Percentiles rank a stretch among this genome's conserved stretches.
Evolutionary conservation across 1,140 invertebrate species (phyloP).

Genomic region (Drosophila sp.): DNA sequence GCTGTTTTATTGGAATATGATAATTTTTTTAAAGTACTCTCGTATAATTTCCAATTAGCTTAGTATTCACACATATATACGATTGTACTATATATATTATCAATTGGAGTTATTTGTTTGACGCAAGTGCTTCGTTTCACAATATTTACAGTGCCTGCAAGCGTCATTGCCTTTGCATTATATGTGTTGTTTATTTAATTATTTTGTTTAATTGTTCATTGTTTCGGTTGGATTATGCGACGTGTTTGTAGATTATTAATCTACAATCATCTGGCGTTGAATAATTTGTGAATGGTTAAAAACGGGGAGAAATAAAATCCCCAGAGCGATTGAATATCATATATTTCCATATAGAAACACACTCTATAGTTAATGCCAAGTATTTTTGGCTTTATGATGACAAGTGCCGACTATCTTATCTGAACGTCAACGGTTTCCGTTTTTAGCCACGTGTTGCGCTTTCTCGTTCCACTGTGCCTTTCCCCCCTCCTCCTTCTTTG

Average conservation of each 20-base stretch:
- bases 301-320: no score
- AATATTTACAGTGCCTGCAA: slow-evolving; percentile 32
- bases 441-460: slow-evolving; percentile 44
- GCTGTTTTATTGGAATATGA: background rate
- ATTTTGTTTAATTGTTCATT: slow-evolving; percentile 11
- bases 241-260: no score
- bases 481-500: background rate
- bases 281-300: no score
- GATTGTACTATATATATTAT: slow-evolving; percentile 19
- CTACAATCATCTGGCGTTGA: no score
- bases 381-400: slow-evolving; percentile 27
- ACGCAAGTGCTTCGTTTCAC: slow-evolving; percentile 32
- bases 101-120: slow-evolving; percentile 27
- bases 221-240: background rate
- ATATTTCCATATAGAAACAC: slow-evolving; percentile 1
- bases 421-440: slow-evolving; percentile 41
- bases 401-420: slow-evolving; percentile 51
- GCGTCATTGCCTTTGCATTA: background rate
- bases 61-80: background rate
- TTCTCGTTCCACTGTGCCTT: slow-evolving; percentile 29
- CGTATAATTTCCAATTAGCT: slow-evolving; percentile 7
- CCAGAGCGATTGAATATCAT: background rate
- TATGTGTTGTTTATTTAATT: background rate
- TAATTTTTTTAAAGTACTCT: slow-evolving; percentile 2
- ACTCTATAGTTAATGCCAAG: slow-evolving; percentile 10